Conservation (phyloP, 2,888 invertebrate genomes). For the Lucinisca nassula region DNA sequence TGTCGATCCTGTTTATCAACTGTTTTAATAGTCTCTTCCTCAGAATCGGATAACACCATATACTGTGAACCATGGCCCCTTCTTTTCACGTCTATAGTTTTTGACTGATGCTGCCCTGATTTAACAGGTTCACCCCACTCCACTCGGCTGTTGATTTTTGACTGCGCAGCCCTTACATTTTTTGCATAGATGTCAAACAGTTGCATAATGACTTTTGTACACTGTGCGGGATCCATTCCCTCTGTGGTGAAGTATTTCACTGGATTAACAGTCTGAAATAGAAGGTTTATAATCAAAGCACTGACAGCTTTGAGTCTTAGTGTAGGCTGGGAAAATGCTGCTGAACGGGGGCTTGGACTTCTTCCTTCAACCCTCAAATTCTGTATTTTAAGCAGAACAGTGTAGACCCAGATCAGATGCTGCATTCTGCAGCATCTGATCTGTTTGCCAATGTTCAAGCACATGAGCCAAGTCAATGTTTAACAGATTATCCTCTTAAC, state of each 20-base stretch:
- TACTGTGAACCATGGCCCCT: conserved; percentile 55
- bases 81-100: conserved; percentile 70
- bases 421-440: too few relatives aligned
- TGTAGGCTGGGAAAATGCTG: too few relatives aligned
- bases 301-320: too few relatives aligned
- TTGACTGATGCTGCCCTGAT: conserved; percentile 72
- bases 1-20: background rate
- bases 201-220: conserved; percentile 71
- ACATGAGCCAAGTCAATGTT: too few relatives aligned
- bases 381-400: too few relatives aligned
- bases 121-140: conserved; percentile 75
- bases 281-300: too few relatives aligned
- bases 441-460: too few relatives aligned
- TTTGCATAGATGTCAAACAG: conserved; percentile 72
- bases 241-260: conserved; percentile 34
- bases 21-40: conserved; percentile 23
- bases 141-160: conserved; percentile 26
- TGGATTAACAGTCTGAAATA: conserved; percentile 23
- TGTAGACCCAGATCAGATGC: too few relatives aligned
- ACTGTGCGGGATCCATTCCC: conserved; percentile 30
- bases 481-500: too few relatives aligned
- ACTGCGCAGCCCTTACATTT: conserved; percentile 66
- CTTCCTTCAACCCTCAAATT: too few relatives aligned
- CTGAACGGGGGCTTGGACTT: too few relatives aligned
- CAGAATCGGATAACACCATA: conserved; percentile 31